phyloP scores from a whole-genome alignment of 2,113 vertebrate genomes.

The Saccopteryx leptura region DNA sequence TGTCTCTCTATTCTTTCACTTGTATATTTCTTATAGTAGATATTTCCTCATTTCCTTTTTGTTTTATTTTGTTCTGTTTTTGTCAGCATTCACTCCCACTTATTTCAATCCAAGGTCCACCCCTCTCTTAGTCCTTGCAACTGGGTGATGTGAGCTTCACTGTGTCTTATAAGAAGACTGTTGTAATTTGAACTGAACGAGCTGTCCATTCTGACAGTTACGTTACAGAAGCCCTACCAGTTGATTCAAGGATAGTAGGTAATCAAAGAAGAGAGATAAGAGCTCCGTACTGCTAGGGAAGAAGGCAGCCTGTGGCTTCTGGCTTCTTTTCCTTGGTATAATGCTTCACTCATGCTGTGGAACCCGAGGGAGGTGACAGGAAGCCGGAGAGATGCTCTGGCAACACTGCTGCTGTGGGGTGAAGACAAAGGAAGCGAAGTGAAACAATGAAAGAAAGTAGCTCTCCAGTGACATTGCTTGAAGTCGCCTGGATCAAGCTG shows the following conservation, averaged over 20 bases:
- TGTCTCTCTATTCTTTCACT: neutral
- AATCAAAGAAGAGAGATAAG: neutral
- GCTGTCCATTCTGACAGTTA: neutral
- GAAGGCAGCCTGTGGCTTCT: rapidly evolving
- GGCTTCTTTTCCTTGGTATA: neutral
- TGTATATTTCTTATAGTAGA: neutral
- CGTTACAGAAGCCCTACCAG: rapidly evolving
- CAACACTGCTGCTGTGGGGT: neutral
- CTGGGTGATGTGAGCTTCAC: neutral
- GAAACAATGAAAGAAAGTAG: neutral
- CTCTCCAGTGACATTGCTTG: neutral
- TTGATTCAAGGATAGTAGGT: too few species aligned
- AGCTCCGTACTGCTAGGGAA: neutral
- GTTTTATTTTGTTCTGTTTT: neutral
- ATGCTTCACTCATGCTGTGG: neutral
- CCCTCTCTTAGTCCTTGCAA: neutral
- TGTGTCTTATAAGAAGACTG: neutral
- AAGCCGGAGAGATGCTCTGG: neutral
- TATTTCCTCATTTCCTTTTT: neutral
- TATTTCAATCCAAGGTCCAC: neutral
- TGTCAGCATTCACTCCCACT: neutral
- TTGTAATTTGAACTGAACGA: neutral
- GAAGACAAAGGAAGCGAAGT: neutral
- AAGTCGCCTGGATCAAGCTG: neutral
- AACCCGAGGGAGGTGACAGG: neutral